phyloP scores from a whole-genome alignment of 2,113 vertebrate genomes.

The Hippocampus abdominalis region DNA sequence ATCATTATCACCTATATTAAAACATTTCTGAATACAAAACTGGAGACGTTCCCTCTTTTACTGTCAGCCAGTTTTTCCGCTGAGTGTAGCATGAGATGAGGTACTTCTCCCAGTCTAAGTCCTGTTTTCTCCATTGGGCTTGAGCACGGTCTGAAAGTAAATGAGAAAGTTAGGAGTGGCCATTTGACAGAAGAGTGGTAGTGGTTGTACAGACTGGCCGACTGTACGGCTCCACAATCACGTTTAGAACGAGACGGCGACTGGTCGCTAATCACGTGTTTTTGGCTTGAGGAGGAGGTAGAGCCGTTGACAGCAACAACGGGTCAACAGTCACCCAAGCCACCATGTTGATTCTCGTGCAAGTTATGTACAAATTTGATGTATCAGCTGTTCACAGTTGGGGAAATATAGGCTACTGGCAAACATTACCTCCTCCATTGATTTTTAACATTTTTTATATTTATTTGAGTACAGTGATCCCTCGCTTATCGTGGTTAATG shows the following conservation, averaged over 20 bases:
- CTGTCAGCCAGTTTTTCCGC: slow-evolving; percentile 12
- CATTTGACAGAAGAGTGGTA: background rate
- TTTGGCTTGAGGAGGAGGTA: background rate
- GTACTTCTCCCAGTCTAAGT: slow-evolving; percentile 61
- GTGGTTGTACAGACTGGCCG: background rate
- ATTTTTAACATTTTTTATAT: too few relatives aligned
- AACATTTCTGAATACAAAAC: background rate
- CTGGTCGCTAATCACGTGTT: background rate
- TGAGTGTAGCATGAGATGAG: slow-evolving; percentile 58
- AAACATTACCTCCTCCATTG: too few relatives aligned
- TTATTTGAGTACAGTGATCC: too few relatives aligned
- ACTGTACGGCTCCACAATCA: background rate
- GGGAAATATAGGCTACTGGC: too few relatives aligned
- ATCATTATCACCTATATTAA: background rate
- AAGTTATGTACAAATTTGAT: too few relatives aligned
- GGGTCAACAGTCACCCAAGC: too few relatives aligned
- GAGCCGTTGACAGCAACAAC: too few relatives aligned
- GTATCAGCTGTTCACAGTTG: too few relatives aligned
- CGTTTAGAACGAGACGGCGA: background rate
- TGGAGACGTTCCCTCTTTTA: background rate
- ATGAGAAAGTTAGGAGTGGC: background rate
- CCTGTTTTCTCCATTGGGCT: slow-evolving; percentile 18
- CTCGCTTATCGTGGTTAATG: too few relatives aligned
- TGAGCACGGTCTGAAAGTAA: slow-evolving; percentile 34
- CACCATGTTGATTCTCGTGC: too few relatives aligned